Percentiles rank a stretch among this genome's conserved stretches.
Evolutionary conservation across 1,140 invertebrate species (phyloP).

Genomic region (Apolygus lucorum): DNA sequence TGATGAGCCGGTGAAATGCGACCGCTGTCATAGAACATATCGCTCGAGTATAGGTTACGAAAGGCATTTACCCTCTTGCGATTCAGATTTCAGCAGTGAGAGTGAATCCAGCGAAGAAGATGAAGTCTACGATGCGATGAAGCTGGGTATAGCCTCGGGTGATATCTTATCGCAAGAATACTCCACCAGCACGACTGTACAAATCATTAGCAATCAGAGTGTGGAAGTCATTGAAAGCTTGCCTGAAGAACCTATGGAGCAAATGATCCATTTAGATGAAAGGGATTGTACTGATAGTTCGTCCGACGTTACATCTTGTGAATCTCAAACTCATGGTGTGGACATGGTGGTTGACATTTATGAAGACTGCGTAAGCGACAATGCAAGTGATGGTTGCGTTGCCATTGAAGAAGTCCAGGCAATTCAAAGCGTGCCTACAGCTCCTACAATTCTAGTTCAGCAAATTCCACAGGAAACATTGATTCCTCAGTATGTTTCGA

Average conservation of each 20-base stretch:
- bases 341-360: not conserved
- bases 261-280: too few species aligned
- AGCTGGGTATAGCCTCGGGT: too few species aligned
- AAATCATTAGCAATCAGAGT: not conserved
- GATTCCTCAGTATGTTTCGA: constrained; percentile 57
- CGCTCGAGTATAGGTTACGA: constrained; percentile 77
- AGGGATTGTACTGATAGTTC: not conserved
- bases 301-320: not conserved
- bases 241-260: not conserved
- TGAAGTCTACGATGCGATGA: not conserved
- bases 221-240: not conserved
- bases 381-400: not conserved
- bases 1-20: constrained; percentile 73
- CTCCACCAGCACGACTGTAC: not conserved
- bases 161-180: too few species aligned
- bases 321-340: not conserved
- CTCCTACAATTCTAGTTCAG: constrained; percentile 56
- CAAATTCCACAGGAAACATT: constrained; percentile 54
- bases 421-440: constrained; percentile 18
- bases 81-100: constrained; percentile 54
- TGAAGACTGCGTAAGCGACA: not conserved
- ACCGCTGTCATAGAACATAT: constrained; percentile 79
- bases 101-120: constrained; percentile 46
- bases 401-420: not conserved
- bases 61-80: constrained; percentile 66